Evolutionary conservation across 2,888 invertebrate genomes (phyloP).

Genomic region (Orgyia antiqua): DNA sequence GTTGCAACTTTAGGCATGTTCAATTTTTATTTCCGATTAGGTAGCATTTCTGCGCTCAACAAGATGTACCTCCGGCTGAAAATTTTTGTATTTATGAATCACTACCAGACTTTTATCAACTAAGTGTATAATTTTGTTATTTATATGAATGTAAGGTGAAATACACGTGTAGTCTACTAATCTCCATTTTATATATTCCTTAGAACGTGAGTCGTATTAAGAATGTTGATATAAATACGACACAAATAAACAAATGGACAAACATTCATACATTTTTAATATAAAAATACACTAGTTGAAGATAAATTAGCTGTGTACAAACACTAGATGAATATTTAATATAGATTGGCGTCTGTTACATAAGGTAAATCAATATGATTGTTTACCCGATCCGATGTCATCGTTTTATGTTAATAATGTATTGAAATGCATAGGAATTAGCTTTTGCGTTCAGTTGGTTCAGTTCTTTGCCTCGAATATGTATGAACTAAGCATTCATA

Average conservation of each 20-base stretch:
- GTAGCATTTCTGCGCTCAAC: no score
- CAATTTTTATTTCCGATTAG: no score
- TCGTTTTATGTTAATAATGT: constrained; percentile 27
- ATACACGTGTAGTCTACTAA: constrained; percentile 12
- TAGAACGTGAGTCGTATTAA: constrained; percentile 47
- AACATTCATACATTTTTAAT: constrained; percentile 25
- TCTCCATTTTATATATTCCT: constrained; percentile 28
- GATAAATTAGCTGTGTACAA: constrained; percentile 29
- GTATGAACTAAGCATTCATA: no score
- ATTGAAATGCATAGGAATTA: constrained; percentile 14
- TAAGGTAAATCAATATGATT: constrained; percentile 30
- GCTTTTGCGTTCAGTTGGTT: constrained; percentile 8
- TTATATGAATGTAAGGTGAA: not conserved
- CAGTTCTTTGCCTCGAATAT: no score
- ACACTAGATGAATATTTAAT: constrained; percentile 36
- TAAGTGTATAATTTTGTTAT: not conserved
- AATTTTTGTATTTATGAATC: no score
- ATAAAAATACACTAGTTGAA: constrained; percentile 26
- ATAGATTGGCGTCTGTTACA: constrained; percentile 25
- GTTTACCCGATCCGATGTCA: constrained; percentile 22
- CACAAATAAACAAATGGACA: constrained; percentile 16
- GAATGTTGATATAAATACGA: constrained; percentile 31
- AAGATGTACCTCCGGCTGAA: no score
- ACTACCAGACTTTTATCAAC: no score
- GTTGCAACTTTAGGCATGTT: no score